phyloP scores from a whole-genome alignment of 2,888 invertebrate genomes.

The Corbicula japonica region DNA sequence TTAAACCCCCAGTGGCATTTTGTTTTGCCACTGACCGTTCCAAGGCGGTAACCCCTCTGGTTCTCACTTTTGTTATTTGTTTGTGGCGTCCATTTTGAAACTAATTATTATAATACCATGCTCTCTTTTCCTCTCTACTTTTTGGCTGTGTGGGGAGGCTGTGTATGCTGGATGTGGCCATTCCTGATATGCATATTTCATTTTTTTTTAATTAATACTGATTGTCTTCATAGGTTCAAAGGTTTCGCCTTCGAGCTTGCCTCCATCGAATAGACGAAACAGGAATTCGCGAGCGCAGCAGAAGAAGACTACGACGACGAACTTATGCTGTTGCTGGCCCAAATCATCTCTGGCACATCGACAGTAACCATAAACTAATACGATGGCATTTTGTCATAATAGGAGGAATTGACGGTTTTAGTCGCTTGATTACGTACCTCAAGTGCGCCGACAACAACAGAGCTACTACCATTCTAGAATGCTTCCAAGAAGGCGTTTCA shows the following conservation, averaged over 20 bases:
- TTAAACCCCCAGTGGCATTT: no score
- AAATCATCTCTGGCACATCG: conserved; percentile 59
- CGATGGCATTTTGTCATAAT: conserved; percentile 56
- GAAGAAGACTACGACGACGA: conserved; percentile 34
- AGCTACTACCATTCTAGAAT: conserved; percentile 41
- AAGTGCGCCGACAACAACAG: conserved; percentile 52
- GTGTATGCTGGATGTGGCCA: no score
- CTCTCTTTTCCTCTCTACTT: no score
- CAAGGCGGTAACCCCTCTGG: no score
- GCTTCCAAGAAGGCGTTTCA: conserved; percentile 22
- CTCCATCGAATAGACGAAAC: conserved; percentile 22
- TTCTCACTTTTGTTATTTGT: no score
- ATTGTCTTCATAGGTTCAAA: not conserved
- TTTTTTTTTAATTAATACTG: no score
- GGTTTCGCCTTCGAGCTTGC: conserved; percentile 3
- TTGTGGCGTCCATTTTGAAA: no score
- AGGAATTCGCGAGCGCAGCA: conserved; percentile 32
- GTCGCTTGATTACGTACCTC: conserved; percentile 38
- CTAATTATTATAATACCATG: no score
- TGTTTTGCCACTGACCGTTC: no score
- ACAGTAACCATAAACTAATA: conserved; percentile 60
- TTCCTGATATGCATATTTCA: no score
- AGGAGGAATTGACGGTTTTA: conserved; percentile 61
- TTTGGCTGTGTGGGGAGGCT: no score
- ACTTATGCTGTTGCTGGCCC: conserved; percentile 33